phyloP scores from a whole-genome alignment of 2,113 vertebrate species.

The Gallinago paraguaiae region DNA sequence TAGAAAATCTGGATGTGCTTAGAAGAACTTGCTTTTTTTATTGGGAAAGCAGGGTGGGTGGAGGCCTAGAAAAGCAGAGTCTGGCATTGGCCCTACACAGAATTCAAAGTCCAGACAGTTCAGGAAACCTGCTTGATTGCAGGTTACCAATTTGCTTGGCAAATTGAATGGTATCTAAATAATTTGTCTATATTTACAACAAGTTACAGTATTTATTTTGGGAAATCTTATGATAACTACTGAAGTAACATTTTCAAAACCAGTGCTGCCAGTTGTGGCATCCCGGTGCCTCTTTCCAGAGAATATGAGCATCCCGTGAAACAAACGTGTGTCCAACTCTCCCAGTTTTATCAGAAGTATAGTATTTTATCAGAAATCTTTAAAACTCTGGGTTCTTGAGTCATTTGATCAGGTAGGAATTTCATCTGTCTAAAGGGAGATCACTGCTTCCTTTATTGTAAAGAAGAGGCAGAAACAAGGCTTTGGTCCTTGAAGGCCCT shows the following conservation, averaged over 20 bases:
- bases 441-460: not conserved
- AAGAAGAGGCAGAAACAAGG: not conserved
- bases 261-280: not conserved
- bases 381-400: not conserved
- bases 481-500: not conserved
- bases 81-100: rapidly evolving
- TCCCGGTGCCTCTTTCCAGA: not conserved
- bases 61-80: not conserved
- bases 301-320: not conserved
- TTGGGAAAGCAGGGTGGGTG: not conserved
- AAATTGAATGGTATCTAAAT: not conserved
- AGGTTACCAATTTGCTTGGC: not conserved
- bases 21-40: not conserved
- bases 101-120: not conserved
- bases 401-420: not conserved
- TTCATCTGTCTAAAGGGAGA: not conserved
- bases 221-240: not conserved
- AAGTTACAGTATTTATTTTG: not conserved
- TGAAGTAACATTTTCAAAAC: not conserved
- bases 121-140: not conserved
- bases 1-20: not conserved
- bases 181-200: not conserved
- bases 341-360: not conserved
- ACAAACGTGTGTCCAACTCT: not conserved
- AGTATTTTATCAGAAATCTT: not conserved